Percentiles rank a stretch among this genome's conserved stretches.
phyloP scores from a whole-genome alignment of 2,888 invertebrate genomes.

The Chorisops tibialis region DNA sequence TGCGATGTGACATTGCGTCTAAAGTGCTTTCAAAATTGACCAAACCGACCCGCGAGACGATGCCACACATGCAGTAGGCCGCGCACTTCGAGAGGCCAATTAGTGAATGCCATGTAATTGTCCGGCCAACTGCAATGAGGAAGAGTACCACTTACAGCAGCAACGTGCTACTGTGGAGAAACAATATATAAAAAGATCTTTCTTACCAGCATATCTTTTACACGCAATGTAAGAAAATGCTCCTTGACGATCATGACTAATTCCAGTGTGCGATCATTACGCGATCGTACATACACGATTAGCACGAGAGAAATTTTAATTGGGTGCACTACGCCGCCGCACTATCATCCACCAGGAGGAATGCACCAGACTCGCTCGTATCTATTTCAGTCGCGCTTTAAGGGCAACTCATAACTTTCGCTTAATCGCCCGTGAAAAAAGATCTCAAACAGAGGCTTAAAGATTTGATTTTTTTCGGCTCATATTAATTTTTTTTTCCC shows the following conservation, averaged over 20 bases:
- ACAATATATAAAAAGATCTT: too few species aligned
- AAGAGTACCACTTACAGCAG: too few species aligned
- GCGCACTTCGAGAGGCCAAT: too few species aligned
- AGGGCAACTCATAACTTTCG: slow-evolving; percentile 3
- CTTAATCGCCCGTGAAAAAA: slow-evolving; percentile 21
- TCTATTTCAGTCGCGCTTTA: slow-evolving; percentile 15
- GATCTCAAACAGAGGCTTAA: slow-evolving; percentile 3
- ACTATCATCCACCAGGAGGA: too few species aligned
- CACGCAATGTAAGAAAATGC: slow-evolving; percentile 2
- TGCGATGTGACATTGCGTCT: slow-evolving; percentile 12
- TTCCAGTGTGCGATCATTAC: slow-evolving; percentile 9
- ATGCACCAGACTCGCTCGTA: not conserved
- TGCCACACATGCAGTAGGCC: too few species aligned
- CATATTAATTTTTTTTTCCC: not conserved
- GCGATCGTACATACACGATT: slow-evolving; percentile 10
- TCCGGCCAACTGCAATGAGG: too few species aligned
- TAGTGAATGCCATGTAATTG: too few species aligned
- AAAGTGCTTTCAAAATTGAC: not conserved
- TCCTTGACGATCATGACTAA: slow-evolving; percentile 19
- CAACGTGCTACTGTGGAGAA: too few species aligned
- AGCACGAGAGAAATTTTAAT: slow-evolving; percentile 21
- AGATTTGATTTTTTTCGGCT: slow-evolving; percentile 1
- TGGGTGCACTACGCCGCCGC: slow-evolving; percentile 17
- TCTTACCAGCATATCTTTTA: too few species aligned
- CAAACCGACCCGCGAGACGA: too few species aligned